Conservation (phyloP, 37 sponge, comb jelly and placozoan genomes). For the Halisarca cf. caerulea region DNA sequence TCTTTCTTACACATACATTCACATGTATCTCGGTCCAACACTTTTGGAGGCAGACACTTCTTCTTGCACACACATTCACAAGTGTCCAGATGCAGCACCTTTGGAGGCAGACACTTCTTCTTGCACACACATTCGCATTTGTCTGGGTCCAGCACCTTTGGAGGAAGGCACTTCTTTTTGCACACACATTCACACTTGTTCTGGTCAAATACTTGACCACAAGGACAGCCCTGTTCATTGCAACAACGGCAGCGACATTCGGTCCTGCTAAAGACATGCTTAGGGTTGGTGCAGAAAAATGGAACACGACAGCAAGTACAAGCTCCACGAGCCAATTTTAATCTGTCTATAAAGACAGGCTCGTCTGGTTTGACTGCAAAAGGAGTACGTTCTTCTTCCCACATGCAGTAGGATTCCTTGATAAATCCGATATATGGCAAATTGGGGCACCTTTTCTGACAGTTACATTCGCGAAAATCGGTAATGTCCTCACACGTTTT, state of each 20-base stretch:
- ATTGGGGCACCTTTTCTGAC: constrained; percentile 1
- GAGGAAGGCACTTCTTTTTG: too few relatives aligned
- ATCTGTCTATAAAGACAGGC: neutral
- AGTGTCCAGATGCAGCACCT: neutral
- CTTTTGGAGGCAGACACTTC: neutral
- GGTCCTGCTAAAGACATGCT: neutral
- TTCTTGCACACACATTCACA: neutral
- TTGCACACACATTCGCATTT: neutral
- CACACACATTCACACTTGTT: too few relatives aligned
- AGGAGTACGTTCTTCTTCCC: neutral
- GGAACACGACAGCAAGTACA: constrained; percentile 1
- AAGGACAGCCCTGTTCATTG: neutral
- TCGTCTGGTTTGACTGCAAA: neutral
- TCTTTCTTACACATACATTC: too few relatives aligned
- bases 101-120: neutral
- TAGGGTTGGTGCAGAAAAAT: neutral
- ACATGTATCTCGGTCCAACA: neutral
- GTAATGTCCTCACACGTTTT: neutral
- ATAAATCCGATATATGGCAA: neutral
- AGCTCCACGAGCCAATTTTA: neutral
- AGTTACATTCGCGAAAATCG: neutral
- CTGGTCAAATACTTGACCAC: neutral
- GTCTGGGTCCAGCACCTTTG: neutral
- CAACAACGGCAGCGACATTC: neutral
- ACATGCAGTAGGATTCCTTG: neutral